A percentile compares a stretch with the other conserved stretches of the same genome.
Conservation (phyloP, 2,888 invertebrate species). For the Amiota communis region DNA sequence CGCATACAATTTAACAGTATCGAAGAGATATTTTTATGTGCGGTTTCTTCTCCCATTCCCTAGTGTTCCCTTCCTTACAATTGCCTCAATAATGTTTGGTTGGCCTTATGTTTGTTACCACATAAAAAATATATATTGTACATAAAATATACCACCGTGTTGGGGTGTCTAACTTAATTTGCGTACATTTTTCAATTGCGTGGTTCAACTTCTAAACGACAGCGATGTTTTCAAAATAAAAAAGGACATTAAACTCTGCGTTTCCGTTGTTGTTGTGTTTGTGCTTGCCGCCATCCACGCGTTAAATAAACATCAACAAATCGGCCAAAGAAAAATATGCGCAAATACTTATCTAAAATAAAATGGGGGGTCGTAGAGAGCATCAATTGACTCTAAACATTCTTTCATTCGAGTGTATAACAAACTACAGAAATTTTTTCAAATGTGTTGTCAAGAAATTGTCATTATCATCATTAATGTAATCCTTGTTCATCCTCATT, state of each 20-base stretch:
- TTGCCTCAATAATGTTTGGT: conserved; percentile 12
- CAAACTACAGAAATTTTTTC: conserved; percentile 27
- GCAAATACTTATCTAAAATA: not conserved
- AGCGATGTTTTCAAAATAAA: not conserved
- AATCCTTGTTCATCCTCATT: too few relatives aligned
- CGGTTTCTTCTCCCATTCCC: not conserved
- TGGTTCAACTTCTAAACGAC: conserved; percentile 26
- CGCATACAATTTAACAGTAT: not conserved
- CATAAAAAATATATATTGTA: conserved; percentile 35
- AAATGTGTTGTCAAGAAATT: too few relatives aligned
- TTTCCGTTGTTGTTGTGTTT: conserved; percentile 28
- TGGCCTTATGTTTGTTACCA: conserved; percentile 7
- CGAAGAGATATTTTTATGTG: not conserved
- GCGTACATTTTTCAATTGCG: conserved; percentile 57
- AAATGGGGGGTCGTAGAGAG: not conserved
- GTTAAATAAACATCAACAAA: conserved; percentile 33
- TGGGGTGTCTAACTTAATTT: conserved; percentile 39
- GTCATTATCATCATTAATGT: too few relatives aligned
- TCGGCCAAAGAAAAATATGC: conserved; percentile 30
- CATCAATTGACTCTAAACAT: not conserved
- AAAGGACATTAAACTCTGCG: conserved; percentile 33
- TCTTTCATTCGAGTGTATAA: conserved; percentile 26
- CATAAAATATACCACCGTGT: too few relatives aligned
- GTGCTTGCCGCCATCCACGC: conserved; percentile 38
- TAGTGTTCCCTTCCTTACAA: not conserved